phyloP scores from a whole-genome alignment of 2,113 vertebrate genomes.

The Eretmochelys imbricata region DNA sequence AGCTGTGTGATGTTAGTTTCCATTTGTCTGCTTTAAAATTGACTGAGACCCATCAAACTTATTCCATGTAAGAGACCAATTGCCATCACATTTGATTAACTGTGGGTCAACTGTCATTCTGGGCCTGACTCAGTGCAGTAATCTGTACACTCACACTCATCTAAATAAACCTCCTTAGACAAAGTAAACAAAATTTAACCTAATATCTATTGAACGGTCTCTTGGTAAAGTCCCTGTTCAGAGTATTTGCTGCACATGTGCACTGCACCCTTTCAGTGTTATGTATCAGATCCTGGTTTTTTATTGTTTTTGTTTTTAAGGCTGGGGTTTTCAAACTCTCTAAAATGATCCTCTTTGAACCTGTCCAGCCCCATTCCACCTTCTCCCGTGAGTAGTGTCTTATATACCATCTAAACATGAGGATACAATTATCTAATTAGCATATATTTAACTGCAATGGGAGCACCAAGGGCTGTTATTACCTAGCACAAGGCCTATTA shows the following conservation, averaged over 20 bases:
- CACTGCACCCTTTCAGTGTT: background rate
- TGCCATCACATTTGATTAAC: background rate
- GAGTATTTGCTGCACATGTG: background rate
- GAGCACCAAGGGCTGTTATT: background rate
- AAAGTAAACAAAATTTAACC: background rate
- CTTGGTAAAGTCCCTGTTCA: conserved; percentile 2
- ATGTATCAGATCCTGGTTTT: background rate
- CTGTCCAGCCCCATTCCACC: background rate
- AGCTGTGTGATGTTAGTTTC: background rate
- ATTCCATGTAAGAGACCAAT: background rate
- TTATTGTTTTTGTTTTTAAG: background rate
- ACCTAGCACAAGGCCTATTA: background rate
- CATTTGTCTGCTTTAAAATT: background rate
- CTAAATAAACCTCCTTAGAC: background rate
- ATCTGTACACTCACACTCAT: background rate
- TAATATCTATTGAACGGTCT: background rate
- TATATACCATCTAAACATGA: background rate
- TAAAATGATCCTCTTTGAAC: background rate
- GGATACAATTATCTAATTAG: background rate
- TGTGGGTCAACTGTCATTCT: background rate
- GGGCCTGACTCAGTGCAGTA: background rate
- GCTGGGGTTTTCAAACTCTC: background rate
- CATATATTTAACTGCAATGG: background rate
- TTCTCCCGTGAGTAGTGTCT: background rate
- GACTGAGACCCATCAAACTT: background rate